Evolutionary conservation across 2,888 invertebrate species (phyloP), one percentile per base, ranked within the genome.

Genomic region (Drosophila borborema): DNA sequence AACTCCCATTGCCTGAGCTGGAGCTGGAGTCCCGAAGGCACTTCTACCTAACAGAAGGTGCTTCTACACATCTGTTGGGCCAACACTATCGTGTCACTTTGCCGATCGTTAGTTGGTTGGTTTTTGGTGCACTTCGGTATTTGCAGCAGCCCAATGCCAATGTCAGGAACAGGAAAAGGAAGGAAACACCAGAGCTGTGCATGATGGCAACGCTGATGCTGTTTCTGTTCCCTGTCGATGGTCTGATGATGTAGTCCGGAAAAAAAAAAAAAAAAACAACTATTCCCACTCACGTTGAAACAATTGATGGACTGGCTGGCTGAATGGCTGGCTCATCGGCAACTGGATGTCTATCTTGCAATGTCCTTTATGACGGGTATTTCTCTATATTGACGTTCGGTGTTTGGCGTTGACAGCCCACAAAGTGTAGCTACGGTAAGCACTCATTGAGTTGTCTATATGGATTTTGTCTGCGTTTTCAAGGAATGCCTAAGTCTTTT

Each of bases 371-470:
- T 83, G 77, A 72, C 68, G 71, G 69, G 61, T 62, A 64, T 75
- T 69, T 76, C 69, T 54, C 64, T 64, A 59, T 76, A 80, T 75
- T 72, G 81, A 70, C 64, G 61, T 74, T 83, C 69, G 71, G 55
- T 83, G 74, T 73, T 83, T 81, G 81, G 55, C 70, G 45, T 70
- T 83, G 81, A 81, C 85, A 84, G 75, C 71, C 40, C 38, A 20
- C 62, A 40, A 62, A 65, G 64, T 59, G 69, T 55, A 63, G 64
- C 54, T 46, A 43, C 51, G 59, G 49, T 62, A 20, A 76, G 51
- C 45, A n/a, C 46, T 64, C 53, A 28, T 40, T 40, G 43, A 64
- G 38, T 59, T 64, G n/a, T 46, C 72, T n/a, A 72, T 36, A 63
- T 45, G 43, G 40, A 65, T 60, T 62, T 74, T 18, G 48, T 18